Evolutionary conservation across 2,888 invertebrate species (phyloP).

Genomic region (Vesta saturnalis): DNA sequence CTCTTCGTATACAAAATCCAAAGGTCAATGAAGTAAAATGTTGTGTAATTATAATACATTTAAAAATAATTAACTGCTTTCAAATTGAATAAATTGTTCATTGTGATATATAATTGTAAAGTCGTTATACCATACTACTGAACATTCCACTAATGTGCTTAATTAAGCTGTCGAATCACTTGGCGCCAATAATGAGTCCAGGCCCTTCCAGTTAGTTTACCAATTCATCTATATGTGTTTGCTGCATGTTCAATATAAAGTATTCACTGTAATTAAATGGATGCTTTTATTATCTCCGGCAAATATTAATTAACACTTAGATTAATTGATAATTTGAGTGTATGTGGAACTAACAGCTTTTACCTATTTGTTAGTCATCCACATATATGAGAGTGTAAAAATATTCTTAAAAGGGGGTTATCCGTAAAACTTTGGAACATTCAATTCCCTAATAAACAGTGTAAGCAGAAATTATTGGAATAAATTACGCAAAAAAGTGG

Average conservation of each 20-base stretch:
- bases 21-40: neutral
- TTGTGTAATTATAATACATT: neutral
- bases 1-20: neutral
- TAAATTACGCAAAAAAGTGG: too few species aligned
- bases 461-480: too few species aligned
- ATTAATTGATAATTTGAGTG: too few species aligned
- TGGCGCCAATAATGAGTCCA: slow-evolving; percentile 32
- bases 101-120: slow-evolving; percentile 19
- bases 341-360: too few species aligned
- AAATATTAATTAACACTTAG: too few species aligned
- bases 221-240: too few species aligned
- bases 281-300: too few species aligned
- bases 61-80: slow-evolving; percentile 21
- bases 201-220: slow-evolving; percentile 24
- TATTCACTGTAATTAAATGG: slow-evolving; percentile 23
- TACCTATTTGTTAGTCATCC: too few species aligned
- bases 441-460: too few species aligned
- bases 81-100: slow-evolving; percentile 14
- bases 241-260: slow-evolving; percentile 11
- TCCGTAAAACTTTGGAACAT: too few species aligned
- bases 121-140: slow-evolving; percentile 15
- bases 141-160: slow-evolving; percentile 34
- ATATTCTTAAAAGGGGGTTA: too few species aligned
- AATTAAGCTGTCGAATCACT: slow-evolving; percentile 37
- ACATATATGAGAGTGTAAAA: too few species aligned